These are phyloP conservation scores for Patella pellucida DNA, from an alignment of 2,888 invertebrate genomes.

Conservation along the genomic window DNA sequence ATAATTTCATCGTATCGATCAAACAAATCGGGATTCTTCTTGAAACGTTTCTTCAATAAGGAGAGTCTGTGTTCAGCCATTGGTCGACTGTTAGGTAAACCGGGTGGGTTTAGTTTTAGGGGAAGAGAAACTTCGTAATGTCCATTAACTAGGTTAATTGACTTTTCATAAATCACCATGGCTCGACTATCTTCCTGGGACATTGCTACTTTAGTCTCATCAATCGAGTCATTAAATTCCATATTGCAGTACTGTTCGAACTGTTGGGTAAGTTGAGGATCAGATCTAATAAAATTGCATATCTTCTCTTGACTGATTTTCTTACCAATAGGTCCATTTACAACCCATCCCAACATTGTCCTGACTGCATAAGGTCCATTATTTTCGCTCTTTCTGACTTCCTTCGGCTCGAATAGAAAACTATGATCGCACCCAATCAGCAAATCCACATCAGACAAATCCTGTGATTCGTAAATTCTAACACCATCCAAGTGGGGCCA, in stretches of 20 bases:
- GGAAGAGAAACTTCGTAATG: neutral
- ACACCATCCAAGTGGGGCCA: slow-evolving; percentile 4
- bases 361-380: slow-evolving; percentile 5
- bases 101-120: neutral
- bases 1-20: neutral
- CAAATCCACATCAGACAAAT: neutral
- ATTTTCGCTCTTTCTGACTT: neutral
- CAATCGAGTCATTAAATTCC: slow-evolving; percentile 4
- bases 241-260: neutral
- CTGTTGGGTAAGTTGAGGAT: neutral
- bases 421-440: neutral
- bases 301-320: neutral
- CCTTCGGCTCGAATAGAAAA: neutral
- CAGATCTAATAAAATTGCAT: slow-evolving; percentile 1
- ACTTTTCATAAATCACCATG: neutral
- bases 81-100: neutral
- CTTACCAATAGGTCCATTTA: slow-evolving; percentile 3
- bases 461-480: neutral
- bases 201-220: slow-evolving; percentile 5
- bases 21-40: neutral
- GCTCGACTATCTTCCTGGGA: neutral
- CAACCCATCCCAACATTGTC: neutral
- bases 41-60: neutral
- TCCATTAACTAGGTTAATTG: neutral
- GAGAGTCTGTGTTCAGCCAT: neutral